phyloP scores from a whole-genome alignment of 2,113 vertebrate genomes.

The Neoarius graeffei region DNA sequence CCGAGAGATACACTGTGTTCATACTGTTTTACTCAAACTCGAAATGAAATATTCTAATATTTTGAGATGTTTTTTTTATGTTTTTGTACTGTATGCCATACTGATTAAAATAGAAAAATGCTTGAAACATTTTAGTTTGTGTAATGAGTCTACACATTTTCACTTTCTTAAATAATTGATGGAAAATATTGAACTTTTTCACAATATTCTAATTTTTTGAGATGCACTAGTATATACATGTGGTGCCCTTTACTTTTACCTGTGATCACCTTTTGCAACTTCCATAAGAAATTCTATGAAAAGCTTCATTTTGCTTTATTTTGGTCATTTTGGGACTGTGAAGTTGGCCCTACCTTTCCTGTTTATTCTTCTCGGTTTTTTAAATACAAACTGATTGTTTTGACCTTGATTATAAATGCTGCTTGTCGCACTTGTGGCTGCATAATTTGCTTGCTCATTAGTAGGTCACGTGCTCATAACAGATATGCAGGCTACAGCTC shows the following conservation, averaged over 20 bases:
- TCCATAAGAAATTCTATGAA: not conserved
- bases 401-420: not conserved
- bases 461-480: not conserved
- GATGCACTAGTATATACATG: no score
- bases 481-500: not conserved
- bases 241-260: not conserved
- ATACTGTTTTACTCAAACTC: no score
- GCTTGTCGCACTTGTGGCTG: not conserved
- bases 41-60: no score
- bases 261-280: not conserved
- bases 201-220: no score
- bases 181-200: no score
- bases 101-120: no score
- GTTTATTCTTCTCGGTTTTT: not conserved
- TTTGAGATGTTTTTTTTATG: no score
- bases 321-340: not conserved
- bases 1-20: no score
- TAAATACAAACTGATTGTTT: not conserved
- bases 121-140: no score
- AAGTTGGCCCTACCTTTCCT: not conserved
- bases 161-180: no score
- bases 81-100: no score
- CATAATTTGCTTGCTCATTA: not conserved
- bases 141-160: no score
- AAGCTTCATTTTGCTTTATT: not conserved